Evolutionary conservation across 2,113 vertebrate genomes (phyloP).

Genomic region (Rhipidura dahli): DNA sequence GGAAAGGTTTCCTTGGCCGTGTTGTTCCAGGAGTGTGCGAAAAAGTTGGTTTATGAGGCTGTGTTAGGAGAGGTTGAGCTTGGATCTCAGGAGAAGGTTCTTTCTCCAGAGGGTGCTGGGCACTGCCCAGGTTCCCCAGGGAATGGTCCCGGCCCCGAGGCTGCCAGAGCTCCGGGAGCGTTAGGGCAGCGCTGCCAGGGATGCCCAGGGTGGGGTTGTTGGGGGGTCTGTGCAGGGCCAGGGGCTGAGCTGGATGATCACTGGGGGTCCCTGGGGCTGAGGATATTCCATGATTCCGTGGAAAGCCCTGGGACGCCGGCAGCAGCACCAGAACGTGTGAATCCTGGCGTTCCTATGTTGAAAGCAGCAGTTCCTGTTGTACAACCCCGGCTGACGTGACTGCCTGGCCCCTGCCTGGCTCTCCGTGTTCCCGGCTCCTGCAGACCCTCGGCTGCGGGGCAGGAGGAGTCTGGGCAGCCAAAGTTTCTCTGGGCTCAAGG

Average conservation of each 20-base stretch:
- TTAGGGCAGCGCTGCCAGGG: fast-evolving
- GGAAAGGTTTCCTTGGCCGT: not conserved
- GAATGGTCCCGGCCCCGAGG: fast-evolving
- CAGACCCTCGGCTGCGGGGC: not conserved
- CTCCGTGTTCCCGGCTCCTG: not conserved
- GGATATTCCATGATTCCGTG: not conserved
- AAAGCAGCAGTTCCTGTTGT: not conserved
- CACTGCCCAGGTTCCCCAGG: not conserved
- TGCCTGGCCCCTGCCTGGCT: not conserved
- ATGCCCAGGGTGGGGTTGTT: not conserved
- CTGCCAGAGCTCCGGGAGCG: not conserved
- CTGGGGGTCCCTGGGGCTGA: not conserved
- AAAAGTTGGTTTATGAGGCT: not conserved
- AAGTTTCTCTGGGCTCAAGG: not conserved
- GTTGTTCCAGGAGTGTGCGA: not conserved
- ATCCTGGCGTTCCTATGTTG: fast-evolving
- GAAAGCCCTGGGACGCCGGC: not conserved
- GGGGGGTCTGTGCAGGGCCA: not conserved
- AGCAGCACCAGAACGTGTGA: not conserved
- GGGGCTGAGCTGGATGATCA: not conserved
- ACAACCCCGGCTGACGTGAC: fast-evolving
- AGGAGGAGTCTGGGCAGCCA: not conserved
- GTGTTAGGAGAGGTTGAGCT: not conserved
- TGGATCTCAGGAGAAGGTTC: not conserved
- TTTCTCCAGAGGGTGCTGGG: not conserved